Evolutionary conservation across 2,888 invertebrate genomes (phyloP).

Genomic region (Epiblema foenella): DNA sequence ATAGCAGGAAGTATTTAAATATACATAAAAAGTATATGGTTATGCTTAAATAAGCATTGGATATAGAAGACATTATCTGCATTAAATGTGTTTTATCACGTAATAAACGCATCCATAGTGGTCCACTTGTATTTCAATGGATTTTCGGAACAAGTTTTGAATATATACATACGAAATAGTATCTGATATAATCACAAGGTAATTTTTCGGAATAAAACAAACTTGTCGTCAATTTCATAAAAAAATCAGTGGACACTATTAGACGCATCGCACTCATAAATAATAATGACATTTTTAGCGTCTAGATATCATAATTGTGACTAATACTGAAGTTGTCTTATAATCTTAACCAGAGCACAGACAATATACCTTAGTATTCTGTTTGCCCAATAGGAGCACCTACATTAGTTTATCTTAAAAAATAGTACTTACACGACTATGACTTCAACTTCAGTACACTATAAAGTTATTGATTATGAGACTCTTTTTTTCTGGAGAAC

Average conservation of each 20-base stretch:
- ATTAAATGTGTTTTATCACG: too few relatives aligned
- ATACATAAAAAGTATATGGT: too few relatives aligned
- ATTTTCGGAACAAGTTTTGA: too few relatives aligned
- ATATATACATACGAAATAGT: too few relatives aligned
- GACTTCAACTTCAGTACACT: slow-evolving; percentile 60
- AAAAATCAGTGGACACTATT: slow-evolving; percentile 7
- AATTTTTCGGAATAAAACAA: too few relatives aligned
- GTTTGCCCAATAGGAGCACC: slow-evolving; percentile 60
- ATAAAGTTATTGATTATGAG: slow-evolving; percentile 64
- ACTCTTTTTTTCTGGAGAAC: slow-evolving; percentile 57
- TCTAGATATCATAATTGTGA: slow-evolving; percentile 45
- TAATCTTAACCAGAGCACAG: slow-evolving; percentile 47
- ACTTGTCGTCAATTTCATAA: neutral
- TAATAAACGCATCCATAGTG: too few relatives aligned
- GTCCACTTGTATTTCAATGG: neutral
- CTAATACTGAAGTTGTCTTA: slow-evolving; percentile 58
- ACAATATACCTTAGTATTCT: slow-evolving; percentile 48
- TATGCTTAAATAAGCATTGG: too few relatives aligned
- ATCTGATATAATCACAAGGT: neutral
- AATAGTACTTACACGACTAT: slow-evolving; percentile 63
- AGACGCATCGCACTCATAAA: slow-evolving; percentile 6
- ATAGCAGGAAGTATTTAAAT: too few relatives aligned
- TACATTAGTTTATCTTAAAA: slow-evolving; percentile 51
- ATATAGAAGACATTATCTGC: too few relatives aligned
- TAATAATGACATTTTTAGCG: slow-evolving; percentile 37